A percentile compares a stretch with the other conserved stretches of the same genome.
phyloP scores from a whole-genome alignment of 2,113 vertebrate species.

The Ceyx cyanopectus region DNA sequence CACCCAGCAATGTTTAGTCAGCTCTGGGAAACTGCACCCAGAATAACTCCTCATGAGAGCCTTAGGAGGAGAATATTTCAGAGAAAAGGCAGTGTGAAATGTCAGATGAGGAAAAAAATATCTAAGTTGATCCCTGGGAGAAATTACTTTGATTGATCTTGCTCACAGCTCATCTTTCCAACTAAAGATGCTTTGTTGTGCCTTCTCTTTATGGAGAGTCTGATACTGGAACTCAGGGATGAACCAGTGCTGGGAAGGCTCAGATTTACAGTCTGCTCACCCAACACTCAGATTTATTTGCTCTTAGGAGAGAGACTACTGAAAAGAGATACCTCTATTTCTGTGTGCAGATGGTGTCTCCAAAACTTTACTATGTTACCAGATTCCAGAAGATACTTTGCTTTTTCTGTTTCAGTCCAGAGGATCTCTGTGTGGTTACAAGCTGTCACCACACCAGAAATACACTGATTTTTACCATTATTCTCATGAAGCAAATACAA shows the following conservation, averaged over 20 bases:
- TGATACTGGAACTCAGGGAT: background rate
- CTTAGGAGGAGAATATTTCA: background rate
- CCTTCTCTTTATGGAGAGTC: background rate
- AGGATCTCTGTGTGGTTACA: background rate
- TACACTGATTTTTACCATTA: background rate
- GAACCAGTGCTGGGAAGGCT: background rate
- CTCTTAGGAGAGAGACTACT: background rate
- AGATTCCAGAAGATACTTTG: background rate
- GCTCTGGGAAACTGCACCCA: background rate
- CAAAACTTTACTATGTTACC: background rate
- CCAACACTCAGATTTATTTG: background rate
- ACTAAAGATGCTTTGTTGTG: background rate
- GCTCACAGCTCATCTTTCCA: background rate
- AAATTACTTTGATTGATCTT: background rate
- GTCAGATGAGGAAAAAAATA: background rate
- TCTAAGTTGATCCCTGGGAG: background rate
- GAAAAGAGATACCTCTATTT: background rate
- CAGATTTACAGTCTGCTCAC: background rate
- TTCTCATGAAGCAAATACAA: background rate
- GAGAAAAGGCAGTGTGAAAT: background rate
- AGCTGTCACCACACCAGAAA: background rate
- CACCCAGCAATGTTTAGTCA: background rate
- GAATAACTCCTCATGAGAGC: background rate
- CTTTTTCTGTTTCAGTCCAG: background rate
- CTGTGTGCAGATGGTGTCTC: background rate